Conservation (phyloP, 2,113 vertebrate species). For the Procavia capensis region DNA sequence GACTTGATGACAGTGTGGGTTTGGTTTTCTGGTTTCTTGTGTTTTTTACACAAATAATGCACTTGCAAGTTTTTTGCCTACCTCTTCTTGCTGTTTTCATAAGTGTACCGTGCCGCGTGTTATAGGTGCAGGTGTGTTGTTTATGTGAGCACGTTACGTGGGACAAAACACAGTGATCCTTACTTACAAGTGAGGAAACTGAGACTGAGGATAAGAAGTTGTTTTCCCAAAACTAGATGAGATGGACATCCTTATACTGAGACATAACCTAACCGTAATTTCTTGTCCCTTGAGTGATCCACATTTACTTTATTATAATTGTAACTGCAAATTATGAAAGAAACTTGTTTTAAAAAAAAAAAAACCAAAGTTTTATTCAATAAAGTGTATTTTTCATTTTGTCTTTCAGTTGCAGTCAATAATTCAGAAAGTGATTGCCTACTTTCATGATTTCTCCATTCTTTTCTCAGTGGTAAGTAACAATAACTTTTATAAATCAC, state of each 20-base stretch:
- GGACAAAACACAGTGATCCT: not conserved
- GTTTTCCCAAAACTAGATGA: not conserved
- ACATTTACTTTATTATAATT: not conserved
- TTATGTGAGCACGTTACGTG: not conserved
- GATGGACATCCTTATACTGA: not conserved
- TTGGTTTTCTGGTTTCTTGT: too few species aligned
- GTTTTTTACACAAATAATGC: not conserved
- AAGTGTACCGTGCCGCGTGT: not conserved
- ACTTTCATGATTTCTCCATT: constrained; percentile 96
- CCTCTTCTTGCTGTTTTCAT: not conserved
- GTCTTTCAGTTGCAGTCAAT: constrained; percentile 93
- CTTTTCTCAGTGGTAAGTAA: constrained; percentile 97
- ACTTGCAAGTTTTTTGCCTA: not conserved
- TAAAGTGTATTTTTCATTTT: not conserved
- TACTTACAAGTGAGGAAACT: not conserved
- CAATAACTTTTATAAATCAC: not conserved
- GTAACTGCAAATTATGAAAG: not conserved
- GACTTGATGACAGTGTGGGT: too few species aligned
- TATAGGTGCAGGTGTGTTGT: not conserved
- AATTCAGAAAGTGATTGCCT: constrained; percentile 94
- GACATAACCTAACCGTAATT: not conserved
- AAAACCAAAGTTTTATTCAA: not conserved
- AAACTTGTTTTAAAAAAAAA: not conserved
- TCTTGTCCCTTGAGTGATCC: not conserved
- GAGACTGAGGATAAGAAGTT: not conserved